A percentile compares a stretch with the other conserved stretches of the same genome.
These are phyloP conservation scores for Zhengitettix transpicula DNA, from an alignment of 2,888 invertebrate species.

Conservation along the genomic window DNA sequence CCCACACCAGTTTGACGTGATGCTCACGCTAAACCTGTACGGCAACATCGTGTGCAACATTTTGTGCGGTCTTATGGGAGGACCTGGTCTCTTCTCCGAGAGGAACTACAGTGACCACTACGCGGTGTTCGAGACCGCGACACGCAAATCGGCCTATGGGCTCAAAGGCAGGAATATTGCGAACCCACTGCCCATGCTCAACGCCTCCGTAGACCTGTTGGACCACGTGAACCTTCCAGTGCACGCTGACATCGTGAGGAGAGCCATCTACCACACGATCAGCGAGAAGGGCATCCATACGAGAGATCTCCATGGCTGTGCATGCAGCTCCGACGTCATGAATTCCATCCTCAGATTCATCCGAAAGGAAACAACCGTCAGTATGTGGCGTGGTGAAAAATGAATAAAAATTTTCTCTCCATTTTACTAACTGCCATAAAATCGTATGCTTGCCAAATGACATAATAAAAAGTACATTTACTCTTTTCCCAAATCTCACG, in stretches of 20 bases:
- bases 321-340: conserved; percentile 15
- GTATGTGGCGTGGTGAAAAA: too few species aligned
- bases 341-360: neutral
- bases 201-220: conserved; percentile 15
- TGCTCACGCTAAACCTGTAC: conserved; percentile 23
- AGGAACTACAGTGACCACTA: conserved; percentile 19
- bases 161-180: conserved; percentile 13
- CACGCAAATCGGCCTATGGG: conserved; percentile 10
- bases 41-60: conserved; percentile 21
- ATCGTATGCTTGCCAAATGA: too few species aligned
- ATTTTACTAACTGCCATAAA: too few species aligned
- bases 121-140: conserved; percentile 22
- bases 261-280: conserved; percentile 15
- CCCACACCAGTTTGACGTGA: conserved; percentile 21
- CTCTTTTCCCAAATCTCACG: too few species aligned
- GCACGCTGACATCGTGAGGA: conserved; percentile 12
- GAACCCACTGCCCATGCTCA: conserved; percentile 18
- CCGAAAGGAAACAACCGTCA: too few species aligned
- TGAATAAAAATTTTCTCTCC: too few species aligned
- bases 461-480: too few species aligned
- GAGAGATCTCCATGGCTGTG: conserved; percentile 17
- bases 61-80: conserved; percentile 21
- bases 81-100: conserved; percentile 20
- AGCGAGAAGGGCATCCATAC: conserved; percentile 13
- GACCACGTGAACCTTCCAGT: conserved; percentile 12